Base-by-base conservation (phyloP, 2,888 invertebrate species). In the Opisthograptis luteolata region DNA sequence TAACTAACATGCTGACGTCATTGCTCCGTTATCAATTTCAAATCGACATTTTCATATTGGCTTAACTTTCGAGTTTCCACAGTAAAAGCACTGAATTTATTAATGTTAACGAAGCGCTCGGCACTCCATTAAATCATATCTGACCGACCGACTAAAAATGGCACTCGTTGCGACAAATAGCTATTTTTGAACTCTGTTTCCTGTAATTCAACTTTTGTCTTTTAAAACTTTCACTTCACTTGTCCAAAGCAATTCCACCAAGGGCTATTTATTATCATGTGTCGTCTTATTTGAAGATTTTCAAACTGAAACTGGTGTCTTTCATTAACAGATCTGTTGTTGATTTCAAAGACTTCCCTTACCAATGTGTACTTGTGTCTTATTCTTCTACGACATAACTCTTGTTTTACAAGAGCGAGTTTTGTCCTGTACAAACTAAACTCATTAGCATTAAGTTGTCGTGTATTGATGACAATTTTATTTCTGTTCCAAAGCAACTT, bases 41-140 rank as follows among this genome's bases (percentile, higher is more conserved):
- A n/a, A n/a, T n/a, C 7, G 20, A 20, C 5, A 20, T 20, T n/a
- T n/a, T n/a, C 25, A 10, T 1, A 8, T 17, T 17, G 8, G 31
- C 9, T 17, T 35, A 12, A n/a, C 8, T n/a, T 14, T 36, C 36
- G 19, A 15, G 28, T 39, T 28, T 17, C 8, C 36, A 17, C 70
- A 50, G 84, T 84, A 80, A 50, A 66, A 64, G 63, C 39, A 39
- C 56, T 76, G 81, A 81, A 84, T 86, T 85, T 86, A 87, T 87
- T 79, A 82, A 84, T 82, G 81, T 76, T 84, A 85, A 87, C 84
- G 84, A 86, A 82, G 73, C 80, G 81, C 79, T 87, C 81, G 76
- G 69, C 81, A 77, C 78, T 78, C 66, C 79, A 81, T 82, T 87
- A 82, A 87, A 88, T 87, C 87, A 88, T 86, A 88, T 87, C 84